Percentiles rank a stretch among this genome's conserved stretches.
Evolutionary conservation across 2,797 vertebrate species (phyloP).

Genomic region (Pipistrellus kuhlii): DNA sequence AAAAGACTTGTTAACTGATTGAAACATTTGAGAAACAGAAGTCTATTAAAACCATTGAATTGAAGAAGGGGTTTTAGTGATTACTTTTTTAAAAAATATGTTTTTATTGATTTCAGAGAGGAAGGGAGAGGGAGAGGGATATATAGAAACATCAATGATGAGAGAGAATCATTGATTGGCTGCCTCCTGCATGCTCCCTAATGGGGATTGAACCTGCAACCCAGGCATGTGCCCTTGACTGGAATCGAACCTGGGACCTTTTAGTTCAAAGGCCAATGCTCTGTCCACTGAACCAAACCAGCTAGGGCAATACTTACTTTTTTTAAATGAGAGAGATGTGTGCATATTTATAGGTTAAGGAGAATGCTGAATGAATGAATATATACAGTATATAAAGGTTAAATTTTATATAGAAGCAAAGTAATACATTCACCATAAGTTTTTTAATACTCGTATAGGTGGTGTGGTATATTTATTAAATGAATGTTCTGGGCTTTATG

Average conservation of each 20-base stretch:
- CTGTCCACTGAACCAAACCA: too few relatives aligned
- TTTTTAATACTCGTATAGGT: background rate
- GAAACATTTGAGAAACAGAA: background rate
- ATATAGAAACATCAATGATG: too few relatives aligned
- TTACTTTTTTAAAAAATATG: background rate
- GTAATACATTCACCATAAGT: background rate
- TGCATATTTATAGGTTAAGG: background rate
- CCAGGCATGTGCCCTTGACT: too few relatives aligned
- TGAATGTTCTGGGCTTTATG: background rate
- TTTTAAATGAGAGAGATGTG: background rate
- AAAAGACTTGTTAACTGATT: background rate
- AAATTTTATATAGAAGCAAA: slow-evolving; percentile 37
- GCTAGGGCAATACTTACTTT: background rate
- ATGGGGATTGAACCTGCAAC: too few relatives aligned
- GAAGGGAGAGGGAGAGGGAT: too few relatives aligned
- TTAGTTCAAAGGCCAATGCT: too few relatives aligned
- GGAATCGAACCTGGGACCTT: too few relatives aligned
- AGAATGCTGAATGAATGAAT: slow-evolving; percentile 36
- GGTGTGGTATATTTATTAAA: slow-evolving; percentile 46
- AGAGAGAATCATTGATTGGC: too few relatives aligned
- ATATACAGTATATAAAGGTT: background rate
- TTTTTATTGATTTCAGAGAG: too few relatives aligned
- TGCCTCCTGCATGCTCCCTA: too few relatives aligned
- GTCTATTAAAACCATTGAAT: slow-evolving; percentile 12
- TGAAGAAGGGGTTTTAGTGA: background rate